Conservation (phyloP, 1,140 invertebrate genomes). For the Cydia splendana region DNA sequence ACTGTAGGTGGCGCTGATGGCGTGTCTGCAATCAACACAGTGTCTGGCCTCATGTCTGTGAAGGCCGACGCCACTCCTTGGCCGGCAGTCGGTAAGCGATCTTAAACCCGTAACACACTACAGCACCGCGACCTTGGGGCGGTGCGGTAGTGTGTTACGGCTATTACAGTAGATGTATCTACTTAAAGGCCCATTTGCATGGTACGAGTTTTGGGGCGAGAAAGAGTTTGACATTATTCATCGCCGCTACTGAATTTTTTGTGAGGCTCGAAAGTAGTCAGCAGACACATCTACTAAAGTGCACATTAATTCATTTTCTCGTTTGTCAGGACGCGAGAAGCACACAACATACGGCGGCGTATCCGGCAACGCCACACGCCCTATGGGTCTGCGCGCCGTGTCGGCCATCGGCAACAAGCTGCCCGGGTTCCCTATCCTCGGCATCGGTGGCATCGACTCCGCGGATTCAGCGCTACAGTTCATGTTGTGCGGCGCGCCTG, state of each 20-base stretch:
- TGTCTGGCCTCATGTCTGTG: slow-evolving; percentile 95
- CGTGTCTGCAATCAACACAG: slow-evolving; percentile 98
- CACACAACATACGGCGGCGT: slow-evolving; percentile 97
- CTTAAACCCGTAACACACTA: too few relatives aligned
- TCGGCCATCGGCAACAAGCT: slow-evolving; percentile 91
- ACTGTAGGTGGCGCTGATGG: slow-evolving; percentile 91
- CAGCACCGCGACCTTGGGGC: too few relatives aligned
- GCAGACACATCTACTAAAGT: not conserved
- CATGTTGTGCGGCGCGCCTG: slow-evolving; percentile 93
- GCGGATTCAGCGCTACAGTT: slow-evolving; percentile 97
- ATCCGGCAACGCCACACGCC: slow-evolving; percentile 96
- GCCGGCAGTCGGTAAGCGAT: slow-evolving; percentile 92
- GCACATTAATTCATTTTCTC: not conserved
- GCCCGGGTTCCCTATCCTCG: slow-evolving; percentile 95
- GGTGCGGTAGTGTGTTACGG: too few relatives aligned
- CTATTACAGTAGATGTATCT: too few relatives aligned
- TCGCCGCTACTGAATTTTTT: too few relatives aligned
- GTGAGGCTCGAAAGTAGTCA: too few relatives aligned
- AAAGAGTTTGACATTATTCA: too few relatives aligned
- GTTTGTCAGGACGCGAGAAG: slow-evolving; percentile 79
- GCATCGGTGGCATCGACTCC: slow-evolving; percentile 97
- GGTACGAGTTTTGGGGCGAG: too few relatives aligned
- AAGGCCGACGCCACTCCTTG: slow-evolving; percentile 90
- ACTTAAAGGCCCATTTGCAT: not conserved
- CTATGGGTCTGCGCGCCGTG: slow-evolving; percentile 94